Evolutionary conservation across 2,888 invertebrate genomes (phyloP).

Genomic region (Volucella inanis): DNA sequence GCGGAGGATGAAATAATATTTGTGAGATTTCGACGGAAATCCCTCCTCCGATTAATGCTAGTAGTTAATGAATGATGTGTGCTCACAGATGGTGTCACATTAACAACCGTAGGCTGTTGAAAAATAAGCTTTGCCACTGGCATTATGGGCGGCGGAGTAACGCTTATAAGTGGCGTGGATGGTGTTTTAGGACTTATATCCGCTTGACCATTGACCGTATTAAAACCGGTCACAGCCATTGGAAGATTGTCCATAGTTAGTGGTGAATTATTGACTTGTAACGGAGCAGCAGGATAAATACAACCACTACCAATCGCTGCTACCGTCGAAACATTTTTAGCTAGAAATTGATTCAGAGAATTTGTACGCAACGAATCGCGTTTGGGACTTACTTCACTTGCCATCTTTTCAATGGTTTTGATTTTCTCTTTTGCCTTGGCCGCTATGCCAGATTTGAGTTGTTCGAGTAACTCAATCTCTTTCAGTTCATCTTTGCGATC

Average conservation of each 20-base stretch:
- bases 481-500: conserved; percentile 86
- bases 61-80: conserved; percentile 78
- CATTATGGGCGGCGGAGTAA: conserved; percentile 61
- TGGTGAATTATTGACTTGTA: conserved; percentile 77
- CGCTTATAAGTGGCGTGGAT: conserved; percentile 61
- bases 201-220: conserved; percentile 79
- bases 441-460: conserved; percentile 86
- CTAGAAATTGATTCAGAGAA: conserved; percentile 83
- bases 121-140: conserved; percentile 28
- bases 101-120: conserved; percentile 46
- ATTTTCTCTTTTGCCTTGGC: conserved; percentile 88
- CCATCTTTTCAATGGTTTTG: conserved; percentile 84
- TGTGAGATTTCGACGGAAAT: conserved; percentile 69
- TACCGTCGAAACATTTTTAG: conserved; percentile 81
- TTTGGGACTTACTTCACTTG: conserved; percentile 77
- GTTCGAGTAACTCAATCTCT: conserved; percentile 87
- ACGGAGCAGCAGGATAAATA: conserved; percentile 69
- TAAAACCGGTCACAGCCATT: conserved; percentile 77
- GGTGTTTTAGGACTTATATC: conserved; percentile 78
- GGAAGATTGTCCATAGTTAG: conserved; percentile 78
- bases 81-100: conserved; percentile 61
- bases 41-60: conserved; percentile 68
- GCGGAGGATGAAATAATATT: conserved; percentile 76
- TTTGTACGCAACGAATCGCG: conserved; percentile 80
- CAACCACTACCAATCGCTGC: conserved; percentile 78